Percentiles rank a stretch among this genome's conserved stretches.
phyloP scores from a whole-genome alignment of 2,888 invertebrate genomes.

The Priocnemis perturbator region DNA sequence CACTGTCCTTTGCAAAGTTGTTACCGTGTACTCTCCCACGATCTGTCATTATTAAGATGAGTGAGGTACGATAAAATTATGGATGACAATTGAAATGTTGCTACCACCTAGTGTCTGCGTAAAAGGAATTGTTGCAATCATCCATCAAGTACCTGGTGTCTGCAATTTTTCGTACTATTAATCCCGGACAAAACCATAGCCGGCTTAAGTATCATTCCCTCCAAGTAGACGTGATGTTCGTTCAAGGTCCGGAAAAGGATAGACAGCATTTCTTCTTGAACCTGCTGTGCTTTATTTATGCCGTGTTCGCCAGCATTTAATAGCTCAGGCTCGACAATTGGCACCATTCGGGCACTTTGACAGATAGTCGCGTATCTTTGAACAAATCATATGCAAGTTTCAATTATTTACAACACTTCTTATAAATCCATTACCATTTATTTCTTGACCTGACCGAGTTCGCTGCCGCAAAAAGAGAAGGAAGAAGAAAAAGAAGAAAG shows the following conservation, averaged over 20 bases:
- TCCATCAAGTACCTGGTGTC: conserved; percentile 42
- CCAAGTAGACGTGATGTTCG: conserved; percentile 97
- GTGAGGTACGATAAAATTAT: not conserved
- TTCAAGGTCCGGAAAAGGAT: conserved; percentile 81
- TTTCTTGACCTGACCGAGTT: no score
- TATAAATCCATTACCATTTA: no score
- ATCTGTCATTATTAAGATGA: conserved; percentile 76
- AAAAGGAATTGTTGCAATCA: not conserved
- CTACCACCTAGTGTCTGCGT: conserved; percentile 46
- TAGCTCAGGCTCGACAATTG: conserved; percentile 83
- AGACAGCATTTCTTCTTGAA: conserved; percentile 67
- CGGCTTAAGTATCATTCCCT: conserved; percentile 97
- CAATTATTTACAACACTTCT: not conserved
- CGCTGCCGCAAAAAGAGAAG: no score
- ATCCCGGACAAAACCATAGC: conserved; percentile 96
- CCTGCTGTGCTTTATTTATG: conserved; percentile 78
- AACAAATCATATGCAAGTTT: not conserved
- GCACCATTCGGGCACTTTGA: conserved; percentile 80
- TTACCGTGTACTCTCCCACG: conserved; percentile 92
- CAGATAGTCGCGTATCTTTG: conserved; percentile 78
- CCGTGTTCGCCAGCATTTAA: conserved; percentile 79
- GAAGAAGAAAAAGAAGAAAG: no score
- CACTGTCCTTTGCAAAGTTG: conserved; percentile 92
- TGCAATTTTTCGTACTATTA: conserved; percentile 45
- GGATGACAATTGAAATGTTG: not conserved